A percentile compares a stretch with the other conserved stretches of the same genome.
Evolutionary conservation across 2,797 vertebrate species (phyloP).

Genomic region (Gambelia wislizenii): DNA sequence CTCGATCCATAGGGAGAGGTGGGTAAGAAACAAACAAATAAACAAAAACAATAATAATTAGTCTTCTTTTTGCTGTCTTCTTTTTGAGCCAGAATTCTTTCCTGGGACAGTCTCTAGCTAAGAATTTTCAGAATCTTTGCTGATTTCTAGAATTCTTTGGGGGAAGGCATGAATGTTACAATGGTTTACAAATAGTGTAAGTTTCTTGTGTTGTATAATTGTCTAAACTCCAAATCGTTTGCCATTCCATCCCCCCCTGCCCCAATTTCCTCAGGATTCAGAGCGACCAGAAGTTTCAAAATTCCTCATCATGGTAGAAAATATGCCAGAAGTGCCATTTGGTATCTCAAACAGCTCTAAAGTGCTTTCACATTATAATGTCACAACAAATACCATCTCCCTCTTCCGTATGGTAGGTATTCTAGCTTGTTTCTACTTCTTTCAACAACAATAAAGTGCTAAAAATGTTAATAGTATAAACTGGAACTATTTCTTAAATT

Average conservation of each 20-base stretch:
- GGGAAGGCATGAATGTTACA: background rate
- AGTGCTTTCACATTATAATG: slow-evolving; percentile 82
- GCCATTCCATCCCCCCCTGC: background rate
- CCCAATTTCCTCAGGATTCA: slow-evolving; percentile 78
- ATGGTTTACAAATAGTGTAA: background rate
- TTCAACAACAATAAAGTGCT: background rate
- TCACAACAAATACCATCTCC: slow-evolving; percentile 79
- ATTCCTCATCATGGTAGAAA: slow-evolving; percentile 75
- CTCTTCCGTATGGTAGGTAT: slow-evolving; percentile 89
- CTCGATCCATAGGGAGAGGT: no score
- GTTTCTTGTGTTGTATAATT: background rate
- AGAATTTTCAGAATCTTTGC: background rate
- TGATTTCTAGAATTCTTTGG: background rate
- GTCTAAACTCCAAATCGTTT: background rate
- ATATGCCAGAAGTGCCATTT: slow-evolving; percentile 79
- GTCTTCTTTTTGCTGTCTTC: no score
- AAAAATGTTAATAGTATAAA: background rate
- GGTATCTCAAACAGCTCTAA: slow-evolving; percentile 83
- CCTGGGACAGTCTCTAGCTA: background rate
- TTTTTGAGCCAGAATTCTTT: background rate
- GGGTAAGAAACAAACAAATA: no score
- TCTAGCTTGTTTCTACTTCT: background rate
- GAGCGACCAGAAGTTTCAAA: slow-evolving; percentile 77
- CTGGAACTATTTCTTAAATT: background rate
- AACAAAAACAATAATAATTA: no score